A percentile compares a stretch with the other conserved stretches of the same genome.
Conservation (phyloP, 1,140 invertebrate species). For the Apis cerana region DNA sequence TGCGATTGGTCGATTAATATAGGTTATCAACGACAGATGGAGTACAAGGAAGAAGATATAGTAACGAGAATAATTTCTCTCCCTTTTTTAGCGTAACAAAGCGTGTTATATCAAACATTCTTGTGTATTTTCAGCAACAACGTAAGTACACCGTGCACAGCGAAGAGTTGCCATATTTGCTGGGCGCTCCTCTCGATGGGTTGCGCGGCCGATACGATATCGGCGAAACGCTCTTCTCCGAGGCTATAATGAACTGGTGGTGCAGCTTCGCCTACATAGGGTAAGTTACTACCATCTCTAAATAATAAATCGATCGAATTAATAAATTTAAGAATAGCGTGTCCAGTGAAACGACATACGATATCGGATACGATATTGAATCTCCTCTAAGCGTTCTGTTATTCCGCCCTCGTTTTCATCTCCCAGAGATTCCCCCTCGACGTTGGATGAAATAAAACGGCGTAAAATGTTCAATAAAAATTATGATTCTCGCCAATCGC, state of each 20-base stretch:
- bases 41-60: too few species aligned
- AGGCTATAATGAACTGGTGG: constrained; percentile 93
- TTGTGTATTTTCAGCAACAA: constrained; percentile 71
- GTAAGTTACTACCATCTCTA: constrained; percentile 79
- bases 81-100: not conserved
- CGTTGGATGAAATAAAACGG: not conserved
- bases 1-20: too few species aligned
- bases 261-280: constrained; percentile 94
- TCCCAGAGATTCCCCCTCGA: not conserved
- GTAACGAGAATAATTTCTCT: too few species aligned
- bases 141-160: constrained; percentile 86
- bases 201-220: constrained; percentile 87
- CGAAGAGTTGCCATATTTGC: constrained; percentile 95
- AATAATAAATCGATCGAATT: too few species aligned
- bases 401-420: not conserved
- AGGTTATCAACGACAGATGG: too few species aligned
- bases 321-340: too few species aligned
- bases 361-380: too few species aligned
- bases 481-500: not conserved
- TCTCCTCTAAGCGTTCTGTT: too few species aligned
- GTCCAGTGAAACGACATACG: too few species aligned
- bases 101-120: constrained; percentile 16
- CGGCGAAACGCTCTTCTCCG: constrained; percentile 89
- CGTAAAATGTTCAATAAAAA: too few species aligned
- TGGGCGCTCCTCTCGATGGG: constrained; percentile 93